Evolutionary conservation across 2,113 vertebrate genomes (phyloP).

Genomic region (Strigops habroptila): DNA sequence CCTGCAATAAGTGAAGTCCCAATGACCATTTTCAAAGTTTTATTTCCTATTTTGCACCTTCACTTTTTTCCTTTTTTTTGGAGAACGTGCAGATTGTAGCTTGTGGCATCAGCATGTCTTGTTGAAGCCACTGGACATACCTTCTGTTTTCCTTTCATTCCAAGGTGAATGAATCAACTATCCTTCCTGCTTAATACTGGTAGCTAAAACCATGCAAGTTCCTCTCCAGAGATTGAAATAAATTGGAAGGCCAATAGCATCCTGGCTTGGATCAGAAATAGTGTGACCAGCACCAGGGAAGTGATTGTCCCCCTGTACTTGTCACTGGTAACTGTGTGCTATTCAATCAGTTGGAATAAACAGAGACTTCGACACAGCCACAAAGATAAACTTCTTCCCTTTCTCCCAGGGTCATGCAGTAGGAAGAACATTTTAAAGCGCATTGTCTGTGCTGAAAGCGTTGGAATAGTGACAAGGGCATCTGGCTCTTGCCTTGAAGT

Average conservation of each 20-base stretch:
- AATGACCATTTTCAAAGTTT: not conserved
- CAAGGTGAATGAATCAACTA: not conserved
- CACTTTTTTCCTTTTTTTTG: not conserved
- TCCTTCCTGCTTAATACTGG: not conserved
- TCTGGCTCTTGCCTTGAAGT: not conserved
- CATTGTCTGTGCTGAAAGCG: not conserved
- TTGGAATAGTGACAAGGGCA: not conserved
- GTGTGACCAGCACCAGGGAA: not conserved
- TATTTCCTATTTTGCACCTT: not conserved
- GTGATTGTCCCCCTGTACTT: not conserved
- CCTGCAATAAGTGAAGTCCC: not conserved
- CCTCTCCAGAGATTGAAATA: not conserved
- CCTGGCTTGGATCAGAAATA: not conserved
- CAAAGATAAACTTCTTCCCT: not conserved
- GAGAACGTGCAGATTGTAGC: not conserved
- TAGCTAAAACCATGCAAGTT: not conserved
- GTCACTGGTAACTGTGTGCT: not conserved
- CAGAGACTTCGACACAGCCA: not conserved
- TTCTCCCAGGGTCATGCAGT: not conserved
- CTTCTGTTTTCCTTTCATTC: not conserved
- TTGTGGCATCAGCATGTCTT: not conserved
- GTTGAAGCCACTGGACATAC: not conserved
- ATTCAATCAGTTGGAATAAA: not conserved
- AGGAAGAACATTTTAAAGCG: not conserved
- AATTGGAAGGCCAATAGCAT: not conserved